Evolutionary conservation across 2,113 vertebrate species (phyloP).

Genomic region (Anolis carolinensis): DNA sequence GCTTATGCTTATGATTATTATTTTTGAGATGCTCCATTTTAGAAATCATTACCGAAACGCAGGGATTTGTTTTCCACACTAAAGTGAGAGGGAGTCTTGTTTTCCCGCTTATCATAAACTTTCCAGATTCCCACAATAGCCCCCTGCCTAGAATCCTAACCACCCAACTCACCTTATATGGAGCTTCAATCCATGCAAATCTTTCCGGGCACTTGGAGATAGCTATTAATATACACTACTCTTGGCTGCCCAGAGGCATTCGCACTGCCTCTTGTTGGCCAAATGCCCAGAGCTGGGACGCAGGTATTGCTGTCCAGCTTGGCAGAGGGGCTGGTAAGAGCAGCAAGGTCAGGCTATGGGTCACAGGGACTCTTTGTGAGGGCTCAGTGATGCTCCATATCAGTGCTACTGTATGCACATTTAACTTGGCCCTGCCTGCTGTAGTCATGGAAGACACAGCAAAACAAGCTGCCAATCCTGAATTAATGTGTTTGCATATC

Average conservation of each 20-base stretch:
- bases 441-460: background rate
- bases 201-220: background rate
- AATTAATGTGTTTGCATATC: too few relatives aligned
- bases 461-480: background rate
- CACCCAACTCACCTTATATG: constrained; percentile 7
- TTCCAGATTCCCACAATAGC: background rate
- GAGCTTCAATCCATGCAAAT: background rate
- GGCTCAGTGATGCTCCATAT: background rate
- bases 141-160: background rate
- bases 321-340: background rate
- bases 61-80: background rate
- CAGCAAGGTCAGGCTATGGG: background rate
- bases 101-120: background rate
- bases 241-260: background rate
- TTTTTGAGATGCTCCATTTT: background rate
- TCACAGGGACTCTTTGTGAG: background rate
- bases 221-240: constrained; percentile 19
- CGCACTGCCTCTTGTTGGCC: background rate
- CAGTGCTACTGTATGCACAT: background rate
- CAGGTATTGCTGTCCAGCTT: background rate
- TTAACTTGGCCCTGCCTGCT: background rate
- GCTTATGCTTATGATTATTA: background rate
- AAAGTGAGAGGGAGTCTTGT: background rate
- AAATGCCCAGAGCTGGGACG: background rate
- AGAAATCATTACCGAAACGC: background rate